Percentiles rank a stretch among this genome's conserved stretches.
phyloP scores from a whole-genome alignment of 2,113 vertebrate species.

The Daphoenositta chrysoptera region DNA sequence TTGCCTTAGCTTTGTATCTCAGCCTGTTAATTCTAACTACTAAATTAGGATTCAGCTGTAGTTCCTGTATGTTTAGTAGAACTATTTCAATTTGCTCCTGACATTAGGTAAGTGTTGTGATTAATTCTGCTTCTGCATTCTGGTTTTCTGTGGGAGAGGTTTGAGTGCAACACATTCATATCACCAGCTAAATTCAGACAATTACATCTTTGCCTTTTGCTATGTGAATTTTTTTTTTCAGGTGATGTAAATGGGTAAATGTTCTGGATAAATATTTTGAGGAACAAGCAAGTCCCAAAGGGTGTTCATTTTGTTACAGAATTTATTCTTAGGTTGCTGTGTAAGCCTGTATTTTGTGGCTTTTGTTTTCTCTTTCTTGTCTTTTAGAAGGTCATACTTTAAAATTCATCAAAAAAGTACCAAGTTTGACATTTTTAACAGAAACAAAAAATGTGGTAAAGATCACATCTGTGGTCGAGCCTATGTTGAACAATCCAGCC shows the following conservation, averaged over 20 bases:
- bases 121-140: background rate
- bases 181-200: background rate
- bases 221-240: background rate
- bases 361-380: background rate
- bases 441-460: background rate
- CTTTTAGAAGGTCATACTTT: background rate
- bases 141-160: background rate
- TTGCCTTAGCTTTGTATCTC: background rate
- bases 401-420: background rate
- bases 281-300: background rate
- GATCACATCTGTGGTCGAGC: background rate
- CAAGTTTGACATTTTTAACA: background rate
- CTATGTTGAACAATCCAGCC: background rate
- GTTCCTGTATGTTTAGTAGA: background rate
- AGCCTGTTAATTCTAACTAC: conserved; percentile 3
- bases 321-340: background rate
- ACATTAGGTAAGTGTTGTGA: background rate
- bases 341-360: background rate
- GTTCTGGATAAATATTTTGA: background rate
- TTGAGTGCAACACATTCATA: background rate
- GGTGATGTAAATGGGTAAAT: background rate
- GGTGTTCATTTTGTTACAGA: background rate
- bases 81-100: conserved; percentile 4
- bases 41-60: conserved; percentile 11
- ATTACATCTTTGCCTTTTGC: background rate